Conservation (phyloP, 1,140 invertebrate species). For the Zaprionus africanus region DNA sequence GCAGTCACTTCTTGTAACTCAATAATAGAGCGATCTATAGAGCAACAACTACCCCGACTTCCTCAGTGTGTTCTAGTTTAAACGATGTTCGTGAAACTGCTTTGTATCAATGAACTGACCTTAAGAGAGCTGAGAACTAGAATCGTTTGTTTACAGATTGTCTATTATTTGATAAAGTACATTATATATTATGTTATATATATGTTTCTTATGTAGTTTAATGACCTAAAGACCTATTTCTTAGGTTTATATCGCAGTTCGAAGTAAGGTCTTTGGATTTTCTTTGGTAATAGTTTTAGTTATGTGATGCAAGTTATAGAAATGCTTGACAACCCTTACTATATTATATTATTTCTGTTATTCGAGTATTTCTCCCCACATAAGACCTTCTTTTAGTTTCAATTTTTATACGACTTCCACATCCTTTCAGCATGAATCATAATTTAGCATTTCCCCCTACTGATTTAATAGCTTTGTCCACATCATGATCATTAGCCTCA, state of each 20-base stretch:
- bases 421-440: background rate
- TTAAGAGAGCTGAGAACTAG: background rate
- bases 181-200: too few relatives aligned
- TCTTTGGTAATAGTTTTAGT: too few relatives aligned
- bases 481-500: slow-evolving; percentile 14
- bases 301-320: too few relatives aligned
- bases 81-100: background rate
- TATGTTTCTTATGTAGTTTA: too few relatives aligned
- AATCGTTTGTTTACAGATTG: background rate
- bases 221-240: too few relatives aligned
- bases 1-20: background rate
- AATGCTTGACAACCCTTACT: too few relatives aligned
- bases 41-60: background rate
- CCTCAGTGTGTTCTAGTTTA: background rate
- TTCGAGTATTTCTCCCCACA: too few relatives aligned
- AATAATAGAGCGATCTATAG: background rate
- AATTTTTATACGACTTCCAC: too few relatives aligned
- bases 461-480: slow-evolving; percentile 17
- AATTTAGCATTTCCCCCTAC: background rate
- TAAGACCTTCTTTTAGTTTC: too few relatives aligned
- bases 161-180: background rate
- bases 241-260: too few relatives aligned
- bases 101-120: background rate
- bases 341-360: too few relatives aligned
- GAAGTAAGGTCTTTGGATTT: too few relatives aligned